Conservation (phyloP, 1,140 invertebrate genomes). For the Drosophila athabasca region DNA sequence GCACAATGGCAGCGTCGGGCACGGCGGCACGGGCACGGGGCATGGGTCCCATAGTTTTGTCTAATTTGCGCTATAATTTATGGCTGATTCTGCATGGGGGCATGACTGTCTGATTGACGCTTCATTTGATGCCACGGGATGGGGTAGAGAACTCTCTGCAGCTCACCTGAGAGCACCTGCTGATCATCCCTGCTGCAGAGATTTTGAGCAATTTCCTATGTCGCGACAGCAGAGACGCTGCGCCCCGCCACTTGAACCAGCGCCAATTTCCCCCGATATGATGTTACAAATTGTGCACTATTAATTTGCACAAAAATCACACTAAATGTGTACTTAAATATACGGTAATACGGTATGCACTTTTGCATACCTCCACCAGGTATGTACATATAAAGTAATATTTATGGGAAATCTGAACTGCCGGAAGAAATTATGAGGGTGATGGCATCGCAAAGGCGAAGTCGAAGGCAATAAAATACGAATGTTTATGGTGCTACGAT, state of each 20-base stretch:
- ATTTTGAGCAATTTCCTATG: constrained; percentile 23
- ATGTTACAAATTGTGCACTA: constrained; percentile 39
- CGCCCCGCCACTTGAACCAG: constrained; percentile 25
- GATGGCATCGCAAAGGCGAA: background rate
- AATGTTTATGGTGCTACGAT: constrained; percentile 39
- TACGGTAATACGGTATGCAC: background rate
- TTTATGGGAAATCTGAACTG: constrained; percentile 8
- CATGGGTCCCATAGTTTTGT: constrained; percentile 15
- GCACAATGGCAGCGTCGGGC: constrained; percentile 1
- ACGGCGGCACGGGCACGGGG: too few species aligned
- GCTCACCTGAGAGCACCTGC: background rate
- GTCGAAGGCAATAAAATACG: constrained; percentile 42
- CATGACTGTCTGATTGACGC: constrained; percentile 30
- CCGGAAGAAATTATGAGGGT: constrained; percentile 10
- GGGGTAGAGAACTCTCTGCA: constrained; percentile 3
- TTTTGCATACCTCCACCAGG: too few species aligned
- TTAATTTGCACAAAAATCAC: constrained; percentile 19
- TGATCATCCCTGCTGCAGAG: constrained; percentile 4
- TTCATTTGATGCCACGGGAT: constrained; percentile 23
- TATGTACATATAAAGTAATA: background rate
- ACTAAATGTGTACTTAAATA: constrained; percentile 17
- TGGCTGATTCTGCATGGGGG: constrained; percentile 19
- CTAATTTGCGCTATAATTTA: constrained; percentile 59
- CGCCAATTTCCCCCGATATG: constrained; percentile 37
- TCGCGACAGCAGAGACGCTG: background rate